Base-by-base conservation (phyloP, 1,140 invertebrate genomes). In the Nasonia longicornis region DNA sequence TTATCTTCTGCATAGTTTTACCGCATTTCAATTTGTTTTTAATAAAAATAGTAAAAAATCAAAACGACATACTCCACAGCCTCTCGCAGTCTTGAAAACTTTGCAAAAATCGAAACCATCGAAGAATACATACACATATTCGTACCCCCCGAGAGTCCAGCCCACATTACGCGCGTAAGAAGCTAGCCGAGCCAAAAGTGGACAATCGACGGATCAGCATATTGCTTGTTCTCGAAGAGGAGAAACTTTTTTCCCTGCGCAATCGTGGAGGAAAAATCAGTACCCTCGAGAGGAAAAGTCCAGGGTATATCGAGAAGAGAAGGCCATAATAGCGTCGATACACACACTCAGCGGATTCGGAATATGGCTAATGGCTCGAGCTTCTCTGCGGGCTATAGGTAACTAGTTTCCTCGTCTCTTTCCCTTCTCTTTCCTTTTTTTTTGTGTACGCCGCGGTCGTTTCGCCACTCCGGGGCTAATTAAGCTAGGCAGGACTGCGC, bases 351-450 rank as follows among this genome's bases (percentile, higher is more conserved):
- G 52, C 48, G 35, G 71, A 79, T 79, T 72, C 2, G 16, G 58
- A 79, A 79, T 63, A 79, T 63, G 31, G 63, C 35, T 80, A 80
- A 80, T 74, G 22, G 42, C 42, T 74, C 58, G 35, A 22, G 20
- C 22, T 64, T 71, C 35, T n/a, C 14, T 73, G 35, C 58, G 26
- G 38, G 35, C 12, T 20, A 52, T 52, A 52, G 48, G 22, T 80
- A 80, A 80, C 78, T 71, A 80, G 31, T 58, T 58, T 52, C 16
- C 69, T 71, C 35, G 29, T 69, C 26, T 29, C 63, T 74, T 70
- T 70, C 22, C 52, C 26, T 22, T 6, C 45, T 79, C 26, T 26
- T 29, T 16, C 22, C 45, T 42, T 45, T 79, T 29, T 63, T 29
- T 16, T 2, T 31, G 16, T 58, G n/a, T 58, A 58, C 20, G 16